phyloP scores from a whole-genome alignment of 2,888 invertebrate genomes.

The Sinotaia quadrata region DNA sequence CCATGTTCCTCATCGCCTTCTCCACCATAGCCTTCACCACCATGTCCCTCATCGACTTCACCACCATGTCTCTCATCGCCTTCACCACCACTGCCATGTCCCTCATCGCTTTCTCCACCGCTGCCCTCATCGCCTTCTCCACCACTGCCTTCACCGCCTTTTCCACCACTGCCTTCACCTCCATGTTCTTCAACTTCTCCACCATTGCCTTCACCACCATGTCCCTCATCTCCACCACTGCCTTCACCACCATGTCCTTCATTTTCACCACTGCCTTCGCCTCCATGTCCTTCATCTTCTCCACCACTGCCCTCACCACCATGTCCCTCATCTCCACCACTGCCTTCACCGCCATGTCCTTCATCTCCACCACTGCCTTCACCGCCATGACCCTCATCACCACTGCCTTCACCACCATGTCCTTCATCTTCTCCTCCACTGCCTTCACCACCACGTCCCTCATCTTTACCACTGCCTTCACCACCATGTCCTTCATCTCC shows the following conservation, averaged over 20 bases:
- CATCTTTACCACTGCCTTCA: neutral
- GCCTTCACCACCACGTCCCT: neutral
- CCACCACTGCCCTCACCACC: neutral
- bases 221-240: neutral
- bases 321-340: neutral
- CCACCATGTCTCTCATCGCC: neutral
- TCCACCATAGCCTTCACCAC: neutral
- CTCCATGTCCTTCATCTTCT: neutral
- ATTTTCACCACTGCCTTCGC: neutral
- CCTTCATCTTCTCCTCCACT: neutral
- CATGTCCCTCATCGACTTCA: neutral
- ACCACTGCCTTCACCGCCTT: neutral
- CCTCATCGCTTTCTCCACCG: neutral
- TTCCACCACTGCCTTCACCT: neutral
- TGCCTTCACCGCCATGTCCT: neutral
- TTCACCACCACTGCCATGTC: neutral
- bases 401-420: neutral
- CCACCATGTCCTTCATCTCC: neutral
- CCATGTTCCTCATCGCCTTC: neutral
- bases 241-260: neutral
- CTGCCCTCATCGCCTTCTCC: neutral
- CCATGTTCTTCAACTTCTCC: neutral
- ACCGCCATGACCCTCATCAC: neutral
- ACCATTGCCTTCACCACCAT: neutral
- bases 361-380: slow-evolving; percentile 1